Evolutionary conservation across 2,888 invertebrate genomes (phyloP).

Genomic region (Trichopria drosophilae): DNA sequence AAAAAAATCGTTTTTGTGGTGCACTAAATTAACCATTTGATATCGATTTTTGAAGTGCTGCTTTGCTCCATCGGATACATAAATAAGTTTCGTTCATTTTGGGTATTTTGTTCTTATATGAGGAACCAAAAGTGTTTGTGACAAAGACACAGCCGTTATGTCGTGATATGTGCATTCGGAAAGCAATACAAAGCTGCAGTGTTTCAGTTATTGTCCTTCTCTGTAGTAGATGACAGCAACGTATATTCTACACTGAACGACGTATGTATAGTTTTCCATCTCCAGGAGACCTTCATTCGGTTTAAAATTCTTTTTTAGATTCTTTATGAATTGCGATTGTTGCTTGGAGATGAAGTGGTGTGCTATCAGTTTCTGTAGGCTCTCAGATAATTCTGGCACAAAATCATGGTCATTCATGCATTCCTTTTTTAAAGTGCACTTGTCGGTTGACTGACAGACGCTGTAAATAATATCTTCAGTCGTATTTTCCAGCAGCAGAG

Average conservation of each 20-base stretch:
- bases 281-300: constrained; percentile 13
- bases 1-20: constrained; percentile 1
- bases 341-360: constrained; percentile 16
- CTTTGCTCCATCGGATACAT: background rate
- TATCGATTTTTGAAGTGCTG: constrained; percentile 3
- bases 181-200: constrained; percentile 18
- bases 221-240: constrained; percentile 31
- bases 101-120: background rate
- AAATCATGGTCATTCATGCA: constrained; percentile 12
- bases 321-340: constrained; percentile 8
- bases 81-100: background rate
- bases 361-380: constrained; percentile 13
- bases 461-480: constrained; percentile 12
- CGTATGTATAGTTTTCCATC: constrained; percentile 13
- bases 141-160: constrained; percentile 26
- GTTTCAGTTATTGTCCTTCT: constrained; percentile 3
- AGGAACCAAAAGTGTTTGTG: background rate
- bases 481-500: constrained; percentile 6
- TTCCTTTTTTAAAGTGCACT: constrained; percentile 9
- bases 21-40: too few relatives aligned
- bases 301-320: constrained; percentile 7
- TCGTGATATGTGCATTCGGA: constrained; percentile 31
- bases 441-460: constrained; percentile 16
- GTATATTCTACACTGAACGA: constrained; percentile 27
- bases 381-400: background rate